phyloP scores from a whole-genome alignment of 2,797 vertebrate genomes.

The Ctenopoma kingsleyae region DNA sequence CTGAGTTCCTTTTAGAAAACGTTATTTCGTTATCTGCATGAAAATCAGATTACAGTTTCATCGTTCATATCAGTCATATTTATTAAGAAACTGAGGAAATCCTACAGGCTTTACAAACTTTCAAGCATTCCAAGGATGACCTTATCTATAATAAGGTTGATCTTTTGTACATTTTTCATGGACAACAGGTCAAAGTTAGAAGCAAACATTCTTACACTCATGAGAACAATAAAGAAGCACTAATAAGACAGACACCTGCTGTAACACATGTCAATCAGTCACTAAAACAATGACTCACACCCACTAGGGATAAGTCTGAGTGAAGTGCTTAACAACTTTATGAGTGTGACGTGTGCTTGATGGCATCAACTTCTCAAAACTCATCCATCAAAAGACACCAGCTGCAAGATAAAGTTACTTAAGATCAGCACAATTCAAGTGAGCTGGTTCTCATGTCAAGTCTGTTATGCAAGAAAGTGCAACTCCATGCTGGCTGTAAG shows the following conservation, averaged over 20 bases:
- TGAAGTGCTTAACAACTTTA: conserved; percentile 75
- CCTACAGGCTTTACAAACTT: no score
- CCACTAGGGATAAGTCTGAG: conserved; percentile 66
- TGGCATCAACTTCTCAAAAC: conserved; percentile 71
- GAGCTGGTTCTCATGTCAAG: conserved; percentile 55
- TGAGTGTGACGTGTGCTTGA: conserved; percentile 72
- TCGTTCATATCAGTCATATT: no score
- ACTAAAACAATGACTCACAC: conserved; percentile 72
- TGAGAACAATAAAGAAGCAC: conserved; percentile 35
- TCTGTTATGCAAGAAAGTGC: conserved; percentile 65
- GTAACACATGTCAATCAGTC: conserved; percentile 69
- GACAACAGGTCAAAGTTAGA: conserved; percentile 13
- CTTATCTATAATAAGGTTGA: not conserved
- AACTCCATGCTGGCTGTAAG: conserved; percentile 57
- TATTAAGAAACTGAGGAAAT: no score
- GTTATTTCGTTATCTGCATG: no score
- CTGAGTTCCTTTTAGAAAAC: no score
- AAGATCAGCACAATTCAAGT: conserved; percentile 49
- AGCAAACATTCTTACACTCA: conserved; percentile 25
- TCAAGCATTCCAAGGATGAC: no score
- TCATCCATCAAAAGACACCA: conserved; percentile 72
- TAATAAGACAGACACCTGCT: conserved; percentile 72
- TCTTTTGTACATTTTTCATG: conserved; percentile 23
- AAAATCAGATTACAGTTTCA: no score
- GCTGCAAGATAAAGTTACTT: conserved; percentile 69